These are phyloP conservation scores for Xenops minutus DNA, from an alignment of 2,797 vertebrate species.

Conservation along the genomic window DNA sequence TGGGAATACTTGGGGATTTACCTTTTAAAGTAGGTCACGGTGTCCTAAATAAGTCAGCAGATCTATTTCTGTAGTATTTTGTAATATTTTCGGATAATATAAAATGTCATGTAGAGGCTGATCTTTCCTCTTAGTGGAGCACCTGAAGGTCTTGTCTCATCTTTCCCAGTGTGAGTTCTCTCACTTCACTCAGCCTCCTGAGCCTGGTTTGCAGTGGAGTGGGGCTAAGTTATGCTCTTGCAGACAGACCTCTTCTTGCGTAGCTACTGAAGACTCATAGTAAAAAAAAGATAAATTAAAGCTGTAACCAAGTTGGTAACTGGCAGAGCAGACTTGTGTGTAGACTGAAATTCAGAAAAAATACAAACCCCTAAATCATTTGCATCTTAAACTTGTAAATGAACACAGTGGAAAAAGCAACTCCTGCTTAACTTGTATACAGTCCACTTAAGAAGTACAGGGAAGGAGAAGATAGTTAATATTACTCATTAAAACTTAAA, in stretches of 20 bases:
- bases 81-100: not conserved
- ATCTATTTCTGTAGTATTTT: conserved; percentile 42
- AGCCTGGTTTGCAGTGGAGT: not conserved
- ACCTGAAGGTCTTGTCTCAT: not conserved
- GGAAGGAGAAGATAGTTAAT: not conserved
- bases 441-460: not conserved
- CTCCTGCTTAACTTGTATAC: not conserved
- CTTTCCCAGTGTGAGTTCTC: not conserved
- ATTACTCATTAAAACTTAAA: not conserved
- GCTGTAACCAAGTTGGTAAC: not conserved
- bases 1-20: not conserved
- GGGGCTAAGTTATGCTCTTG: not conserved
- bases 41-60: conserved; percentile 43
- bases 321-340: not conserved
- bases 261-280: not conserved
- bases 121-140: not conserved
- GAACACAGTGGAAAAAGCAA: not conserved
- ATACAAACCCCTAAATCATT: not conserved
- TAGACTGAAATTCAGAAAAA: not conserved
- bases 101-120: not conserved
- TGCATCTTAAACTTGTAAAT: not conserved
- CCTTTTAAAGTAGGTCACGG: conserved; percentile 6
- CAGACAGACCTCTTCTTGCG: not conserved
- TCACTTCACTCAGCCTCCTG: not conserved
- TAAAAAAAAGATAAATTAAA: not conserved